phyloP scores from a whole-genome alignment of 2,888 invertebrate species.

The Acholoe squamosa region DNA sequence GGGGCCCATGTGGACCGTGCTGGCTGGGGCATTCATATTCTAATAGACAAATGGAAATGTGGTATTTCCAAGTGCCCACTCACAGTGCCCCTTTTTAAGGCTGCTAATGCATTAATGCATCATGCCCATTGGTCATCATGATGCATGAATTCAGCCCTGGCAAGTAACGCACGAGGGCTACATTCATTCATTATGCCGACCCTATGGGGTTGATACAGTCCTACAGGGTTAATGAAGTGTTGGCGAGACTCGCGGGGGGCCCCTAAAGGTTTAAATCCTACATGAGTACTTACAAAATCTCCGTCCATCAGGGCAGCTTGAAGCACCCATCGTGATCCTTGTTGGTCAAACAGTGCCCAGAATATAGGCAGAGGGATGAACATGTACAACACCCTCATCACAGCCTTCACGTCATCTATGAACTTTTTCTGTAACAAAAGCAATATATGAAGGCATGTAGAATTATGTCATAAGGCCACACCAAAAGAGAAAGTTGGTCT shows the following conservation, averaged over 20 bases:
- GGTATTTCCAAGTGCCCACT: too few relatives aligned
- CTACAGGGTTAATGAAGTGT: not conserved
- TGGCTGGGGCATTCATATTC: too few relatives aligned
- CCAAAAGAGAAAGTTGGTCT: too few relatives aligned
- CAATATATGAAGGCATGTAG: too few relatives aligned
- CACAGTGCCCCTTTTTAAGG: not conserved
- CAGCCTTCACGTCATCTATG: conserved; percentile 90
- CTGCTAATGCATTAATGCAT: too few relatives aligned
- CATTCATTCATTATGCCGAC: too few relatives aligned
- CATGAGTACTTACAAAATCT: conserved; percentile 70
- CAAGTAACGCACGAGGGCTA: too few relatives aligned
- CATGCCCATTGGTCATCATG: too few relatives aligned
- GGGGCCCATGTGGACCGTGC: too few relatives aligned
- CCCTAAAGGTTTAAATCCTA: conserved; percentile 93
- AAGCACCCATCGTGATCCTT: conserved; percentile 75
- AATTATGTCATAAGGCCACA: too few relatives aligned
- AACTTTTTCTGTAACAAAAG: conserved; percentile 82
- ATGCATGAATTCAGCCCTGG: too few relatives aligned
- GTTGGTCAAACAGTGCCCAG: conserved; percentile 97
- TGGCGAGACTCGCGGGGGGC: conserved; percentile 73
- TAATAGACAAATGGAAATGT: too few relatives aligned
- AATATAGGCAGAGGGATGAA: conserved; percentile 95
- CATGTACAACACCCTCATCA: conserved; percentile 89
- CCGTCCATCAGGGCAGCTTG: conserved; percentile 82
- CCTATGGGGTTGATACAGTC: not conserved